Base-by-base conservation (phyloP, 1,140 invertebrate species). In the Manduca sexta region DNA sequence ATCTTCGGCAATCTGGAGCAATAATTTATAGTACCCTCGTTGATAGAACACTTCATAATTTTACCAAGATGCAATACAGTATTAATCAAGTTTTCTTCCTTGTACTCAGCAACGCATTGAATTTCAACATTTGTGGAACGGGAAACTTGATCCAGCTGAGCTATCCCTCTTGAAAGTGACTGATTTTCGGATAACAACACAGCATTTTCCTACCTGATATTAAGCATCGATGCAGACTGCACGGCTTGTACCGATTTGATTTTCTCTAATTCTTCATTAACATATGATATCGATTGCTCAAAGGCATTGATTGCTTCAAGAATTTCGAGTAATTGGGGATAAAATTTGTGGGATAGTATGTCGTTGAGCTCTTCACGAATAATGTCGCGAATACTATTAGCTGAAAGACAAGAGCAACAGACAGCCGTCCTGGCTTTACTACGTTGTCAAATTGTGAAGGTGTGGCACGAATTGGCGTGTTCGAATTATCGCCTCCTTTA, bases 1-100 rank as follows among this genome's bases (percentile, higher is more conserved):
- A 45, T 11, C 37, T 62, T 54, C 17, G 54, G 40, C n/a, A 51
- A 30, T 26, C 58, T 50, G 8, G 37, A 34, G 34, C 49, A 61
- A 16, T 50, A 42, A 3, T 53, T 40, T 3, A 61, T 57, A 16
- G 52, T 31, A 21, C n/a, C 49, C 10, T 57, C 50, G 8, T 29
- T 47, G 10, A 62, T 30, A 7, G 38, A 10, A 8, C 47, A 51
- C n/a, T 51, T 53, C 1, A 62, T 51, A 3, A 30, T 17, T 38
- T 41, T 53, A 15, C 45, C 34, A 3, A 57, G 12, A 7, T 62
- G 50, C 12, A 40, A 31, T 7, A 62, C 40, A 11, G 39, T 54
- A n/a, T 12, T 53, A 13, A 49, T 14, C 8, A 61, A 11, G 14
- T 61, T 56, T 29, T 61, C 47, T 3, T 37, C 12, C 18, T 42